Percentiles rank a stretch among this genome's conserved stretches.
phyloP scores from a whole-genome alignment of 2,797 vertebrate species.

The Sternarchorhynchus goeldii region DNA sequence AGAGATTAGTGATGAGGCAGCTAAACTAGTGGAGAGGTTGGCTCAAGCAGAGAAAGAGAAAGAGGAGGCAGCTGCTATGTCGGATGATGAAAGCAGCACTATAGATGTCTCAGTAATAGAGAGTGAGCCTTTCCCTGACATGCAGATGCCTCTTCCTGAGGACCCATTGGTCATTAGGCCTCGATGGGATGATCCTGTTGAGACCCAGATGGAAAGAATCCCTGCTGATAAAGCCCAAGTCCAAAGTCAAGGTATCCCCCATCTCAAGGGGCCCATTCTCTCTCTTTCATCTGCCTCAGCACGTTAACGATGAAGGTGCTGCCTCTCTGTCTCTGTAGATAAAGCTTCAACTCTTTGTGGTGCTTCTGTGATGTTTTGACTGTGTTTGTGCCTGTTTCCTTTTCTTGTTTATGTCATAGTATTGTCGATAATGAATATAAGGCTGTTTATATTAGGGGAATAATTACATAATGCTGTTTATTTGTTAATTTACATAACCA shows the following conservation, averaged over 20 bases:
- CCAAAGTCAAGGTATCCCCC: constrained; percentile 96
- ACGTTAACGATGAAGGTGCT: constrained; percentile 80
- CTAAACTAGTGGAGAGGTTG: constrained; percentile 92
- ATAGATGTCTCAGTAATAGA: constrained; percentile 93
- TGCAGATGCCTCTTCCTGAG: constrained; percentile 89
- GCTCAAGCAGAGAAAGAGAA: constrained; percentile 89
- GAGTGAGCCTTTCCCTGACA: constrained; percentile 86
- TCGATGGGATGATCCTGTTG: constrained; percentile 96
- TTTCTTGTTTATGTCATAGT: constrained; percentile 76
- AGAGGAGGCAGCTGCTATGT: constrained; percentile 76
- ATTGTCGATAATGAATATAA: constrained; percentile 90
- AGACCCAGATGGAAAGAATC: constrained; percentile 99
- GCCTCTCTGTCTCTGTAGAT: constrained; percentile 83
- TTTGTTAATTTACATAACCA: background rate
- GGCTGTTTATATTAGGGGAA: constrained; percentile 51
- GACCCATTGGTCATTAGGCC: constrained; percentile 97
- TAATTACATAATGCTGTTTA: constrained; percentile 51
- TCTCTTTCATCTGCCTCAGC: constrained; percentile 86
- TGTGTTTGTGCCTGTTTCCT: constrained; percentile 74
- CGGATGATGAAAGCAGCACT: constrained; percentile 92
- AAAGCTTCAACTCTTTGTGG: constrained; percentile 73
- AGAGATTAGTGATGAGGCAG: constrained; percentile 96
- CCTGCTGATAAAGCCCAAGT: constrained; percentile 93
- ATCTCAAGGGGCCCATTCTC: constrained; percentile 85
- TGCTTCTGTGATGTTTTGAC: constrained; percentile 77